phyloP scores from a whole-genome alignment of 2,797 vertebrate species.

The Tympanoctomys barrerae region DNA sequence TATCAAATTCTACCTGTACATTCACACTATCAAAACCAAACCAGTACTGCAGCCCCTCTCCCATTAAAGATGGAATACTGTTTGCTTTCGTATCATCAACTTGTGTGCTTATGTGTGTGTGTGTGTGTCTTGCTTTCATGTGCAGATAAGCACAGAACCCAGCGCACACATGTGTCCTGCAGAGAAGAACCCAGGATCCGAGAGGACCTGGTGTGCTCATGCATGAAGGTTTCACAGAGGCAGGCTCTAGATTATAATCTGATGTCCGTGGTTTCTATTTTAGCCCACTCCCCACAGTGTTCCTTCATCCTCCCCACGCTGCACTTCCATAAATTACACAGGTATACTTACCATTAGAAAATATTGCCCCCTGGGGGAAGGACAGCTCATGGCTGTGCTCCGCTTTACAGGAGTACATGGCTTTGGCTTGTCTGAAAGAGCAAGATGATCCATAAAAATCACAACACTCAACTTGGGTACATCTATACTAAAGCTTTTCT shows the following conservation, averaged over 20 bases:
- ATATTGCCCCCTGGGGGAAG: slow-evolving; percentile 96
- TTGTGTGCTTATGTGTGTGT: not conserved
- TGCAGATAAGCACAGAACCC: not conserved
- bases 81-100: not conserved
- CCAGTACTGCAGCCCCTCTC: not conserved
- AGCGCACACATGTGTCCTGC: rapidly evolving
- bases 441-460: slow-evolving; percentile 52
- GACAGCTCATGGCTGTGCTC: slow-evolving; percentile 97
- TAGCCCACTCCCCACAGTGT: rapidly evolving
- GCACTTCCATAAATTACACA: not conserved
- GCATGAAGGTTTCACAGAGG: not conserved
- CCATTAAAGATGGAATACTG: slow-evolving; percentile 51
- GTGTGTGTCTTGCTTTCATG: not conserved
- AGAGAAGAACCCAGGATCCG: not conserved
- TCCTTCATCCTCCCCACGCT: slow-evolving; percentile 67
- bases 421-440: slow-evolving; percentile 94
- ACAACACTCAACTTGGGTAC: not conserved
- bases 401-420: slow-evolving; percentile 97
- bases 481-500: not conserved
- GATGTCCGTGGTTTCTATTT: not conserved
- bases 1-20: not conserved
- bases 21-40: slow-evolving; percentile 13
- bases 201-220: not conserved
- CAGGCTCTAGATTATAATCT: not conserved
- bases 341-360: slow-evolving; percentile 93